Evolutionary conservation across 2,797 vertebrate species (phyloP), one percentile per base, ranked within the genome.

Genomic region (Aythya fuligula): DNA sequence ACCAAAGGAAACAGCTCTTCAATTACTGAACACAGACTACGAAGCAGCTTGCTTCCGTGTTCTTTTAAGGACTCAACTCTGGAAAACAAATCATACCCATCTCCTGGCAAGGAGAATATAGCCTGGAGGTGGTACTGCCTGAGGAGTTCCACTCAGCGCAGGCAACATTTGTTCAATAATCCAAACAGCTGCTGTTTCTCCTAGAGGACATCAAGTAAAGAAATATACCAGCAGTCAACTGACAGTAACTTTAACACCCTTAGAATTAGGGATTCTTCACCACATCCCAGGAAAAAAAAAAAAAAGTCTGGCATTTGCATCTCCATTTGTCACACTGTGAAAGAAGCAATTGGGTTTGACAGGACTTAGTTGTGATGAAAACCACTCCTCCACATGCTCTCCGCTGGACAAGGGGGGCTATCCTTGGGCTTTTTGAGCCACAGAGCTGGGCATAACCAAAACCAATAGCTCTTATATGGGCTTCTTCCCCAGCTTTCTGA

Each of bases 321-420:
- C 65, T 74, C 49, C 1, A 5, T 49, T 49, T 85, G 20, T 27
- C 41, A 76, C n/a, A 13, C 24, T 57, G 41, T 5, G 17, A 73
- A 45, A 58, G 41, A 16, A 85, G 6, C 10, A 86, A 41, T 1
- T 27, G 17, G 17, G 28, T 65, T 51, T 28, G 32, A 62, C 0
- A 27, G 8, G 57, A 36, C 24, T 13, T 72, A 11, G n/a, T 60
- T 43, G 11, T 7, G 17, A 11, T 0, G 3, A 36, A 13, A 49
- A 18, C n/a, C 45, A 53, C 7, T 41, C 83, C 20, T 51, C 51
- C 27, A 5, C 16, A 20, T 13, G 12, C 1, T 24, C 41, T 60
- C 21, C 22, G 20, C 0, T 18, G 12, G 30, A 18, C 32, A 45
- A 39, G 9, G 24, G 8, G 1, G 2, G 27, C 3, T 8, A n/a